Evolutionary conservation across 2,888 invertebrate genomes (phyloP).

Genomic region (Zele albiditarsus): DNA sequence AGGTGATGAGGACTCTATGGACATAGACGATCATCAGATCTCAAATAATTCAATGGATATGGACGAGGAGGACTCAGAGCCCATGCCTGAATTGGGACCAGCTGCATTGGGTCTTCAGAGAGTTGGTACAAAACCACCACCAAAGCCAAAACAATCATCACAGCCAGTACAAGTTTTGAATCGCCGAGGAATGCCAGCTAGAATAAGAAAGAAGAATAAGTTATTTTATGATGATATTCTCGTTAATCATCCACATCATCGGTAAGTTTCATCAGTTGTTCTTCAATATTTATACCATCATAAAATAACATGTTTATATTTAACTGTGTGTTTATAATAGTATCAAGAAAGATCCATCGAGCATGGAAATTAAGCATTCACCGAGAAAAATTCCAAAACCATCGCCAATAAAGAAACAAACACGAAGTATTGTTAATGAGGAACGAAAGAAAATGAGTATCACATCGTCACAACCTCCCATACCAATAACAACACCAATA

Average conservation of each 20-base stretch:
- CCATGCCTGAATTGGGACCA: constrained; percentile 82
- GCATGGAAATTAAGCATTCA: constrained; percentile 73
- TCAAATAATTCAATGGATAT: constrained; percentile 67
- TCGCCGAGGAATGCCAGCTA: constrained; percentile 91
- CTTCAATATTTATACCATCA: background rate
- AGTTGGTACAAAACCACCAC: constrained; percentile 84
- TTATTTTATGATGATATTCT: constrained; percentile 93
- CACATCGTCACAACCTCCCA: constrained; percentile 51
- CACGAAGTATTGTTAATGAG: constrained; percentile 51
- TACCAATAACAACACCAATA: constrained; percentile 58
- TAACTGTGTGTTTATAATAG: constrained; percentile 50
- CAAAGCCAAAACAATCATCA: constrained; percentile 80
- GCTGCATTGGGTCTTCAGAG: constrained; percentile 87
- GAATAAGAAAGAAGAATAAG: constrained; percentile 91
- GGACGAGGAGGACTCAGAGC: constrained; percentile 80
- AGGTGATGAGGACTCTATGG: constrained; percentile 75
- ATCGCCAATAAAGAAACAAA: constrained; percentile 74
- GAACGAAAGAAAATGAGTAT: constrained; percentile 58
- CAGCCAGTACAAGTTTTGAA: constrained; percentile 88
- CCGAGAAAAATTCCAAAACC: constrained; percentile 80
- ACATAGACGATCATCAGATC: constrained; percentile 74
- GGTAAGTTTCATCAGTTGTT: constrained; percentile 65
- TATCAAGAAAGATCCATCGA: constrained; percentile 69
- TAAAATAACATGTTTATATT: constrained; percentile 12
- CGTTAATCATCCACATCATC: constrained; percentile 85